A percentile compares a stretch with the other conserved stretches of the same genome.
Conservation (phyloP, 2,113 vertebrate species). For the Polypterus senegalus region DNA sequence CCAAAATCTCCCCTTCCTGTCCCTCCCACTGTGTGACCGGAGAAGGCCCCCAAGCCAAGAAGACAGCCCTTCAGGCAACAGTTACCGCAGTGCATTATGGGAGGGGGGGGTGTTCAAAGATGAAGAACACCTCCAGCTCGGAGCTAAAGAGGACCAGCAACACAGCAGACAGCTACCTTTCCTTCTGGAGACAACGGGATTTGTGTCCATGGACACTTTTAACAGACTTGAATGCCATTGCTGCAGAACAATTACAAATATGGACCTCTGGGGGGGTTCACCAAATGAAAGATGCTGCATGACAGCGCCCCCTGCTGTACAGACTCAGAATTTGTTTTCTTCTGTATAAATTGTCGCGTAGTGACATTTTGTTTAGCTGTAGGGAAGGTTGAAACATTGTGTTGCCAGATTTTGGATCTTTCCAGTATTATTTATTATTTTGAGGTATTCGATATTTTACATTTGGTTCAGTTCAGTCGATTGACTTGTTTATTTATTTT, state of each 20-base stretch:
- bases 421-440: conserved; percentile 34
- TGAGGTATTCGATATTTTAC: conserved; percentile 22
- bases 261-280: conserved; percentile 22
- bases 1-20: conserved; percentile 21
- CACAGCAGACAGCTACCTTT: background rate
- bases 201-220: conserved; percentile 24
- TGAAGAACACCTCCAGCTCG: background rate
- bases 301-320: conserved; percentile 47
- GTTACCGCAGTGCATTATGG: background rate
- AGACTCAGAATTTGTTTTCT: conserved; percentile 47
- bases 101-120: background rate
- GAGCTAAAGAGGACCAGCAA: background rate
- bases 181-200: background rate
- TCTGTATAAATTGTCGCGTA: conserved; percentile 53
- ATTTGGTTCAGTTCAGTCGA: background rate
- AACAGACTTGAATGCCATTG: conserved; percentile 37
- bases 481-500: conserved; percentile 18
- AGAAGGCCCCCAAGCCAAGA: conserved; percentile 20
- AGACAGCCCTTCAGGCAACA: too few relatives aligned
- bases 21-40: conserved; percentile 15
- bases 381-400: conserved; percentile 40
- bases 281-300: conserved; percentile 46
- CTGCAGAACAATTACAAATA: conserved; percentile 41
- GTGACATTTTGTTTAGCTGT: conserved; percentile 52
- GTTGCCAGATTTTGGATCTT: conserved; percentile 30